These are phyloP conservation scores for Oryzias dopingdopingensis DNA, from an alignment of 2,797 vertebrate species.

Conservation along the genomic window DNA sequence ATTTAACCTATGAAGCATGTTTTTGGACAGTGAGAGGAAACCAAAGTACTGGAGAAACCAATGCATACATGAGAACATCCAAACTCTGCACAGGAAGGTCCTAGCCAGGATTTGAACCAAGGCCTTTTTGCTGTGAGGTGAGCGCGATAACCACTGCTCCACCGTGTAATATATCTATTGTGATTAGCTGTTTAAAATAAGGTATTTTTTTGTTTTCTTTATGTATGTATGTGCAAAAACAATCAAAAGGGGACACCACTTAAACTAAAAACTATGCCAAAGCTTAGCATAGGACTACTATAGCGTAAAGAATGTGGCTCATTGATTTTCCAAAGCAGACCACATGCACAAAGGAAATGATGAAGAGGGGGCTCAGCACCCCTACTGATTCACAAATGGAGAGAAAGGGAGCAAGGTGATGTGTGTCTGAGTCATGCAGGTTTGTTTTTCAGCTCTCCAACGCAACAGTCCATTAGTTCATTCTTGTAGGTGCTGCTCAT, in stretches of 20 bases:
- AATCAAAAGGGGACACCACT: background rate
- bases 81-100: too few relatives aligned
- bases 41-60: too few relatives aligned
- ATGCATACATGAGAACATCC: too few relatives aligned
- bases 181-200: too few relatives aligned
- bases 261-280: conserved; percentile 22
- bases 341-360: conserved; percentile 31
- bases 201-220: too few relatives aligned
- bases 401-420: conserved; percentile 50
- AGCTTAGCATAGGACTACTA: conserved; percentile 8
- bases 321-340: conserved; percentile 53
- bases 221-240: too few relatives aligned
- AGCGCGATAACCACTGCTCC: too few relatives aligned
- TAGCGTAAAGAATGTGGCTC: conserved; percentile 41
- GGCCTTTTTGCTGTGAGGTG: too few relatives aligned
- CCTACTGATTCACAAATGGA: conserved; percentile 29
- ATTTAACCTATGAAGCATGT: too few relatives aligned
- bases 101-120: too few relatives aligned
- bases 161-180: too few relatives aligned
- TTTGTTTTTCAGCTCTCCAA: conserved; percentile 72
- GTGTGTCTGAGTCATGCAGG: conserved; percentile 69
- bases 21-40: too few relatives aligned
- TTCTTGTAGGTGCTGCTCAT: conserved; percentile 69
- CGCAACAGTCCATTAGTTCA: conserved; percentile 74
- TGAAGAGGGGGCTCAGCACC: conserved; percentile 34